These are phyloP conservation scores for Zoroaster sp. DNA, from an alignment of 53 echinoderm and acorn worm species.

Conservation along the genomic window DNA sequence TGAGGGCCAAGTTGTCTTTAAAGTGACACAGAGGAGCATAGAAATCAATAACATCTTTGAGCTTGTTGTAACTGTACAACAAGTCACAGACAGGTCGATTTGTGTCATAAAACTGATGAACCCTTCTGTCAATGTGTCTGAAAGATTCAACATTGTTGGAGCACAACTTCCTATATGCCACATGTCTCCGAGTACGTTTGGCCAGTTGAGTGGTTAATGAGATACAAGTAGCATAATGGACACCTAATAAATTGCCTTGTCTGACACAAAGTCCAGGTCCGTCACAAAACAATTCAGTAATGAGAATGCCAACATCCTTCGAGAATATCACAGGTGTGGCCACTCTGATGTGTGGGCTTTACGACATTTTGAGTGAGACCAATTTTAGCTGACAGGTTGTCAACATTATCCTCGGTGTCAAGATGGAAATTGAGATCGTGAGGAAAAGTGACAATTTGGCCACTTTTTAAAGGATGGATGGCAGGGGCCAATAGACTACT, in stretches of 20 bases:
- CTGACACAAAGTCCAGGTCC: background rate
- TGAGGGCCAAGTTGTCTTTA: background rate
- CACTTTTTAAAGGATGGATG: no score
- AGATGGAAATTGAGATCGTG: no score
- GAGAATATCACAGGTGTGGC: background rate
- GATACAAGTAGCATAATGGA: background rate
- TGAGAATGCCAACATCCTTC: background rate
- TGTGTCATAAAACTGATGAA: background rate
- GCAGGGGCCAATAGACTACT: no score
- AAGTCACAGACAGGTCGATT: background rate
- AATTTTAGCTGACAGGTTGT: no score
- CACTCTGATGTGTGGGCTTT: background rate
- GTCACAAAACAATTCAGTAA: background rate
- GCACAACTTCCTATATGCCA: background rate
- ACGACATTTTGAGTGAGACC: background rate
- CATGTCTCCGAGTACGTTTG: background rate
- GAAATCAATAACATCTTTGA: background rate
- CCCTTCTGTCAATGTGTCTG: background rate
- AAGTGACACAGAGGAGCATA: background rate
- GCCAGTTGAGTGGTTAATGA: background rate
- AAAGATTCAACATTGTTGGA: background rate
- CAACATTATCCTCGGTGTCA: no score
- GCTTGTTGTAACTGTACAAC: background rate
- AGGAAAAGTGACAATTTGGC: no score
- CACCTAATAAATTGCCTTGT: background rate